These are phyloP conservation scores for Coenonympha glycerion DNA, from an alignment of 2,888 invertebrate genomes.

Conservation along the genomic window DNA sequence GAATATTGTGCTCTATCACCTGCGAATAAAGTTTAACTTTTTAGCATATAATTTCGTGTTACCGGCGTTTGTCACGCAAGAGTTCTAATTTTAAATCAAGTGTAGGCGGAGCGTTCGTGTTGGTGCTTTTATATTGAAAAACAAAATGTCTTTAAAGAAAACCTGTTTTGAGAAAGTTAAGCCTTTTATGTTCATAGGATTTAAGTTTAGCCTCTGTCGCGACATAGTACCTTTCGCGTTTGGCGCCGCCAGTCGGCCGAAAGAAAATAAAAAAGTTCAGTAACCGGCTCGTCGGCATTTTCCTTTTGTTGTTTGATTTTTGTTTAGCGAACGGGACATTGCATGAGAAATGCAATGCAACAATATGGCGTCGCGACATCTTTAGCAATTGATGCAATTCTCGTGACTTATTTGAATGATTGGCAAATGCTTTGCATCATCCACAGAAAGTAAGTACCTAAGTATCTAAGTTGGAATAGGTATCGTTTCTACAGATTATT, in stretches of 20 bases:
- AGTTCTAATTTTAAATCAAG: slow-evolving; percentile 77
- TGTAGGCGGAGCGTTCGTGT: slow-evolving; percentile 74
- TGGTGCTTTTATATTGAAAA: slow-evolving; percentile 71
- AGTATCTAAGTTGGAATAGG: no score
- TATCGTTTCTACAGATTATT: no score
- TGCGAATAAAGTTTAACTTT: slow-evolving; percentile 73
- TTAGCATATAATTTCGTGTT: slow-evolving; percentile 69
- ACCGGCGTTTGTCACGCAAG: slow-evolving; percentile 75
- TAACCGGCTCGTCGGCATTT: slow-evolving; percentile 73
- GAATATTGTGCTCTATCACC: slow-evolving; percentile 70
- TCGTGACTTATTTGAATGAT: slow-evolving; percentile 35
- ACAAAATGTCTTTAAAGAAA: slow-evolving; percentile 74
- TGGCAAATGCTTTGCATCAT: slow-evolving; percentile 5
- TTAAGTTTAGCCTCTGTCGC: slow-evolving; percentile 55
- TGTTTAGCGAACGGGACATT: slow-evolving; percentile 71
- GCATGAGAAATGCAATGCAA: slow-evolving; percentile 73
- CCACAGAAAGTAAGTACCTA: not conserved
- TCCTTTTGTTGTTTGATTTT: slow-evolving; percentile 71
- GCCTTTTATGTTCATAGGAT: slow-evolving; percentile 69
- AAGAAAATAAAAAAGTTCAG: slow-evolving; percentile 74
- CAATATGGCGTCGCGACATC: slow-evolving; percentile 65
- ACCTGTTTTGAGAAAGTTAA: slow-evolving; percentile 73
- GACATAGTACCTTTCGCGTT: slow-evolving; percentile 61
- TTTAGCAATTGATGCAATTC: slow-evolving; percentile 44
- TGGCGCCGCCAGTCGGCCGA: slow-evolving; percentile 39